phyloP scores from a whole-genome alignment of 1,140 invertebrate species.

The Drosophila malerkotliana region DNA sequence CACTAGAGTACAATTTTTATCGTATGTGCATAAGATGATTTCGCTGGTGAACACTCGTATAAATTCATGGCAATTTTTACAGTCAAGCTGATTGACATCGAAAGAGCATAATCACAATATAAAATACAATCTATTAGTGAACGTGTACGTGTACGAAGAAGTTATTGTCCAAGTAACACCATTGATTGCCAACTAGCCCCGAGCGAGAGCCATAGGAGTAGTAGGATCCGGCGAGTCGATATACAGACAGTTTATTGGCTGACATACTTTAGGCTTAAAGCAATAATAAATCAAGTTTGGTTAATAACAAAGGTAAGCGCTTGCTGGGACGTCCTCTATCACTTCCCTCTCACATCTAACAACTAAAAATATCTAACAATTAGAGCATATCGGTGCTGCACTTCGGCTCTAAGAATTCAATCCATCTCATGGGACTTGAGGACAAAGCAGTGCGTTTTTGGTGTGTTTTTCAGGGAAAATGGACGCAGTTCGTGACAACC shows the following conservation, averaged over 20 bases:
- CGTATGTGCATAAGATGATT: slow-evolving; percentile 57
- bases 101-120: slow-evolving; percentile 29
- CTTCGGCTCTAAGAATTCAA: slow-evolving; percentile 16
- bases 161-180: slow-evolving; percentile 64
- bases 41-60: slow-evolving; percentile 58
- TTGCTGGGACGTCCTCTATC: slow-evolving; percentile 26
- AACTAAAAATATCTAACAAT: slow-evolving; percentile 78
- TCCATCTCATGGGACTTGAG: slow-evolving; percentile 35
- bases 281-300: slow-evolving; percentile 61
- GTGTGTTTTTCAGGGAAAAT: slow-evolving; percentile 29
- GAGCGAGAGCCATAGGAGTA: slow-evolving; percentile 21
- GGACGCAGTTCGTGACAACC: background rate
- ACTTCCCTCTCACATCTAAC: slow-evolving; percentile 47
- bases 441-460: slow-evolving; percentile 66
- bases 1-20: slow-evolving; percentile 49
- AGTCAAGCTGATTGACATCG: slow-evolving; percentile 39
- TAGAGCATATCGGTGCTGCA: slow-evolving; percentile 51
- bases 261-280: slow-evolving; percentile 66
- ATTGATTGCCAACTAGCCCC: slow-evolving; percentile 30
- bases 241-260: slow-evolving; percentile 37
- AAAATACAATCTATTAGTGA: slow-evolving; percentile 37
- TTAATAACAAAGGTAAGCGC: slow-evolving; percentile 68
- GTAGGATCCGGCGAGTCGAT: slow-evolving; percentile 34
- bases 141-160: slow-evolving; percentile 26
- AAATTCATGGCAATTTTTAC: slow-evolving; percentile 57